Conservation (phyloP, 2,888 invertebrate species). For the Euphydryas editha region DNA sequence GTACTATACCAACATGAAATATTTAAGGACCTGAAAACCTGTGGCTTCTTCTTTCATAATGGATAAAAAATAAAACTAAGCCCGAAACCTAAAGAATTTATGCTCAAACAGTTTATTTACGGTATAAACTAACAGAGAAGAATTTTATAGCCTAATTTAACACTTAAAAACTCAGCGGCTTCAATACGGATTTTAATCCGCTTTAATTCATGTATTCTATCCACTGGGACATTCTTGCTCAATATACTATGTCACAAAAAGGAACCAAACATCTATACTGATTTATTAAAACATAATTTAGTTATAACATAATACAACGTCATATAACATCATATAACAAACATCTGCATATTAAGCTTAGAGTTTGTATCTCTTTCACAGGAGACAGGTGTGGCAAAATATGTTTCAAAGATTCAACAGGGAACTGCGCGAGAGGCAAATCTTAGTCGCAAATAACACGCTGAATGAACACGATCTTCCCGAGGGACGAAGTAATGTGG, state of each 20-base stretch:
- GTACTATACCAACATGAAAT: no score
- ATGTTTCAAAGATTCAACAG: slow-evolving; percentile 17
- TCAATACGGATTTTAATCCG: no score
- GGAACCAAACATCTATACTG: neutral
- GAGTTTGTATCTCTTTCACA: slow-evolving; percentile 16
- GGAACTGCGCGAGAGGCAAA: neutral
- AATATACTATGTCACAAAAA: neutral
- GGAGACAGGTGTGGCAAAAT: slow-evolving; percentile 22
- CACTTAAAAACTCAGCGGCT: no score
- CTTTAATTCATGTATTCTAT: neutral
- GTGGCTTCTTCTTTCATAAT: no score
- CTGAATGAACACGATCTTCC: slow-evolving; percentile 15
- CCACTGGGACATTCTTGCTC: neutral
- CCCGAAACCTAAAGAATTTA: no score
- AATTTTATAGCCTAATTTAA: no score
- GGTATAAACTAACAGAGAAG: no score
- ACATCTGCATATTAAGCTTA: slow-evolving; percentile 19
- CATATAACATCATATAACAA: no score
- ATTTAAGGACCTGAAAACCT: no score
- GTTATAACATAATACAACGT: slow-evolving; percentile 18
- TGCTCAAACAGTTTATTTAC: no score
- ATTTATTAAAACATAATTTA: slow-evolving; percentile 22
- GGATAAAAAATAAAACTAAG: no score
- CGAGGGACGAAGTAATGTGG: slow-evolving; percentile 31
- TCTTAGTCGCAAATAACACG: slow-evolving; percentile 25